A percentile compares a stretch with the other conserved stretches of the same genome.
These are phyloP conservation scores for Drosophila obscura DNA, from an alignment of 1,140 invertebrate species.

Conservation along the genomic window DNA sequence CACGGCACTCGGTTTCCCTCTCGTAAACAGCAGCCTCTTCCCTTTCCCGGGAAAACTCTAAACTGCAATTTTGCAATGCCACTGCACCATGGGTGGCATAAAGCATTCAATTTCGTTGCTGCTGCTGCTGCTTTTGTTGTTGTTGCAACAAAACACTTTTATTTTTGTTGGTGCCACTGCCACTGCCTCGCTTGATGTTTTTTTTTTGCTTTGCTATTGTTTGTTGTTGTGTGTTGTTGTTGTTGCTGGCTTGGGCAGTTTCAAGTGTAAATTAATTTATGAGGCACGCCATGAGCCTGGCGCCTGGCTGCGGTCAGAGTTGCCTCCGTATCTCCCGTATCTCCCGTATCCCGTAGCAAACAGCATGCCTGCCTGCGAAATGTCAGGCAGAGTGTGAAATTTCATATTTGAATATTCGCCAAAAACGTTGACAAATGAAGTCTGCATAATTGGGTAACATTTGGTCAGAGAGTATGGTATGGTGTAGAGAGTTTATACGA, in stretches of 20 bases:
- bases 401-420: constrained; percentile 70
- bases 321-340: neutral
- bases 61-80: constrained; percentile 36
- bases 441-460: constrained; percentile 69
- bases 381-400: constrained; percentile 78
- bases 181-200: constrained; percentile 3
- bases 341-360: too few species aligned
- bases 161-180: constrained; percentile 51
- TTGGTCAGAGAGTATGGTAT: constrained; percentile 19
- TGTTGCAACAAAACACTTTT: constrained; percentile 47
- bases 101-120: constrained; percentile 36
- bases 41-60: constrained; percentile 6
- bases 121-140: constrained; percentile 19
- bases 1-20: neutral
- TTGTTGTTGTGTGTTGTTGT: constrained; percentile 29
- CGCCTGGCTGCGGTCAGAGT: constrained; percentile 62
- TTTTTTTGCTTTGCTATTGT: neutral
- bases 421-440: constrained; percentile 67
- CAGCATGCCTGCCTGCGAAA: constrained; percentile 52
- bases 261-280: constrained; percentile 82
- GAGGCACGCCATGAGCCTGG: constrained; percentile 70
- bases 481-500: constrained; percentile 18
- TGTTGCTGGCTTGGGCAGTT: constrained; percentile 60
- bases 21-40: constrained; percentile 22
- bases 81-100: constrained; percentile 41